phyloP scores from a whole-genome alignment of 2,113 vertebrate species.

The Chamaea fasciata region DNA sequence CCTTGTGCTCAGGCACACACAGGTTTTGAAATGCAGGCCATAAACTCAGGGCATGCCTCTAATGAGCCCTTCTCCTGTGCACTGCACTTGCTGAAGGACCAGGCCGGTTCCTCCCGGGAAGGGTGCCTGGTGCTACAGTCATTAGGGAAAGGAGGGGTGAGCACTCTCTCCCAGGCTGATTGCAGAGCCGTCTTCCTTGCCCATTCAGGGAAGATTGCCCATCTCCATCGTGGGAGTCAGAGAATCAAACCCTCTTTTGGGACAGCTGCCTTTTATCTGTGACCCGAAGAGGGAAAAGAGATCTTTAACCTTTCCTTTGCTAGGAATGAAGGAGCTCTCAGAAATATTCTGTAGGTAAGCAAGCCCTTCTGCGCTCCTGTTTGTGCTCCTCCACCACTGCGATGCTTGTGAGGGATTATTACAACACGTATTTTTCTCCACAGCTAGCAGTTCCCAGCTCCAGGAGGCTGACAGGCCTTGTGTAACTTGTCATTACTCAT shows the following conservation, averaged over 20 bases:
- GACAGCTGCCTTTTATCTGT: background rate
- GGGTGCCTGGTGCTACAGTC: background rate
- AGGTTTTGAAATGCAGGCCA: background rate
- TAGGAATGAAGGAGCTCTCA: background rate
- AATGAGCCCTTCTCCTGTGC: background rate
- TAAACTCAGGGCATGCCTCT: background rate
- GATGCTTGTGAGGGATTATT: background rate
- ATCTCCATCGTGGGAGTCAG: background rate
- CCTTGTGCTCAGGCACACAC: background rate
- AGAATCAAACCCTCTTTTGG: background rate
- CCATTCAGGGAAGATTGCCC: background rate
- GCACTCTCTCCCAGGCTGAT: background rate
- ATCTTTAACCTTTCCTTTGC: background rate
- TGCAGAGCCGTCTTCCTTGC: background rate
- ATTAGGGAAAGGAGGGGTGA: background rate
- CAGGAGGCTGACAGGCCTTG: slow-evolving; percentile 17
- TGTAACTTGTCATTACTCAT: slow-evolving; percentile 29
- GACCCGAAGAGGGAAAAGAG: background rate
- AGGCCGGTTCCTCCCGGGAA: background rate
- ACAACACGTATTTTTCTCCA: background rate
- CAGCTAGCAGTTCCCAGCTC: slow-evolving; percentile 20
- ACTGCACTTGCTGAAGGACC: background rate
- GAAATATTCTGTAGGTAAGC: background rate
- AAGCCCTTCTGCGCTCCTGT: background rate
- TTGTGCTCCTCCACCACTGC: background rate